Evolutionary conservation across 2,113 vertebrate genomes (phyloP).

Genomic region (Condylura cristata): DNA sequence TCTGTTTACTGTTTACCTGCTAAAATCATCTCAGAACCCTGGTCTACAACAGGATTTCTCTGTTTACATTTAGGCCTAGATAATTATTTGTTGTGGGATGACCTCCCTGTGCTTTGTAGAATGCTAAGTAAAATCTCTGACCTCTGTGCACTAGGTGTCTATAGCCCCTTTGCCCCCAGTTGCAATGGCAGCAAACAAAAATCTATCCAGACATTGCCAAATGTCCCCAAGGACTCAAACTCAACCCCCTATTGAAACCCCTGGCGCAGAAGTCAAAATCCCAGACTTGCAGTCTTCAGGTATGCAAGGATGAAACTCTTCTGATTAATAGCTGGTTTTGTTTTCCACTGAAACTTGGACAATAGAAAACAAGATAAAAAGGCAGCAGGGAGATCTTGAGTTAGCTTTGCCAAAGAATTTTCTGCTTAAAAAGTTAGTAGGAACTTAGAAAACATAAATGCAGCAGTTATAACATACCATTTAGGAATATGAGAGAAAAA

Average conservation of each 20-base stretch:
- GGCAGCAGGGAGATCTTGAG: background rate
- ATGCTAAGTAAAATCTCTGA: background rate
- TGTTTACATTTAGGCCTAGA: background rate
- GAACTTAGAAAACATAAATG: background rate
- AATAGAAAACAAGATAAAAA: slow-evolving; percentile 10
- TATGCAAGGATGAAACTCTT: background rate
- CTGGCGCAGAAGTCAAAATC: background rate
- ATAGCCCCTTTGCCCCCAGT: background rate
- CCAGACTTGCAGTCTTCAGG: background rate
- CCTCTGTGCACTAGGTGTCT: background rate
- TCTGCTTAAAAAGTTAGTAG: background rate
- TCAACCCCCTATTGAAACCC: background rate
- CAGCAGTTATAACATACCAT: background rate
- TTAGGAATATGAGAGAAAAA: background rate
- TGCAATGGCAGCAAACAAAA: background rate
- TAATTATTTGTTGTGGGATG: background rate
- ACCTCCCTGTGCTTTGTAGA: background rate
- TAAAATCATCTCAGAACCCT: background rate
- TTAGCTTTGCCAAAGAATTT: background rate
- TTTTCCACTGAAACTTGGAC: slow-evolving; percentile 3
- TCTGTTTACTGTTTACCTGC: background rate
- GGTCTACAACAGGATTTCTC: background rate
- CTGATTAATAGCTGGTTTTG: background rate
- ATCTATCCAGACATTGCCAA: background rate
- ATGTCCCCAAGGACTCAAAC: background rate